These are phyloP conservation scores for Caenorhabditis brenneri DNA, from an alignment of 1,140 invertebrate genomes.

Conservation along the genomic window DNA sequence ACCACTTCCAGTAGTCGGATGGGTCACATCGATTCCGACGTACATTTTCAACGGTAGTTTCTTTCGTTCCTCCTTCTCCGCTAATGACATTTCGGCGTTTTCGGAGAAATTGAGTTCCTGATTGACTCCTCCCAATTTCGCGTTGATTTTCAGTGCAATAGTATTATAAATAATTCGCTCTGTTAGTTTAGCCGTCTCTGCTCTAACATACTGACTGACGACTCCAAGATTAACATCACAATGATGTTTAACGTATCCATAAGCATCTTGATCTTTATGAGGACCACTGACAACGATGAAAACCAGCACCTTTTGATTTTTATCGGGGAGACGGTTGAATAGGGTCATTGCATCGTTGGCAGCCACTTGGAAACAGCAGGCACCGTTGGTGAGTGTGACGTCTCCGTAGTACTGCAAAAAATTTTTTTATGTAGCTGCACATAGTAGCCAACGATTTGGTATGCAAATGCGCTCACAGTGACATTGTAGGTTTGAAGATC, in stretches of 20 bases:
- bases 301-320: not conserved
- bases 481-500: too few relatives aligned
- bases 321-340: not conserved
- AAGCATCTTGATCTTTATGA: not conserved
- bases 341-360: not conserved
- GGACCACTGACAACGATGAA: not conserved
- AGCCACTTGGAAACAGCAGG: not conserved
- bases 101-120: not conserved
- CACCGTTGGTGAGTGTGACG: not conserved
- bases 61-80: not conserved
- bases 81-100: not conserved
- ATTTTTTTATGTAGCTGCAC: too few relatives aligned
- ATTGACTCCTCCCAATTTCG: not conserved
- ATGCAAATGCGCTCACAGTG: too few relatives aligned
- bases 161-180: not conserved
- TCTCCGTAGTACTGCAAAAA: not conserved
- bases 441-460: too few relatives aligned
- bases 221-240: not conserved
- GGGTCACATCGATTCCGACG: constrained; percentile 27
- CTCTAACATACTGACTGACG: not conserved
- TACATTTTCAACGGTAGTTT: not conserved
- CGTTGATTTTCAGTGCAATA: constrained; percentile 15
- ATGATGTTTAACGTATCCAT: not conserved
- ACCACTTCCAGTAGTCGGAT: not conserved
- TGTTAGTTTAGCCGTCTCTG: not conserved